Evolutionary conservation across 2,888 invertebrate genomes (phyloP).

Genomic region (Plebejus anna): DNA sequence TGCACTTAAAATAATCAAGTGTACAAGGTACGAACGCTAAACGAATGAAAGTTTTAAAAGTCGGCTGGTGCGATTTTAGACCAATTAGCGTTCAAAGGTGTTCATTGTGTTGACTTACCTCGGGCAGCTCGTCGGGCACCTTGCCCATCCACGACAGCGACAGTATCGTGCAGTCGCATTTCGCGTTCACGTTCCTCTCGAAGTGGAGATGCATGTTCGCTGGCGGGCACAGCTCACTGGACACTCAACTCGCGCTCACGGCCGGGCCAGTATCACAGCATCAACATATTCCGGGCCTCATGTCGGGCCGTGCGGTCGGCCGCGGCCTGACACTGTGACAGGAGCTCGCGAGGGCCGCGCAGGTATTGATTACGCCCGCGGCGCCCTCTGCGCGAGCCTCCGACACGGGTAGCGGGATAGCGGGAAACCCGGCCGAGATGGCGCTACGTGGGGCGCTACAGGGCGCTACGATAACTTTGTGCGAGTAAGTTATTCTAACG

Average conservation of each 20-base stretch:
- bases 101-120: conserved; percentile 81
- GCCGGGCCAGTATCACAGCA: conserved; percentile 31
- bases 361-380: conserved; percentile 69
- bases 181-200: conserved; percentile 94
- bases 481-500: not conserved
- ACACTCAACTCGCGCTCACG: conserved; percentile 44
- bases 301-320: conserved; percentile 34
- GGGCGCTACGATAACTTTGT: conserved; percentile 28
- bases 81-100: conserved; percentile 14
- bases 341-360: conserved; percentile 52
- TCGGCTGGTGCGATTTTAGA: not conserved
- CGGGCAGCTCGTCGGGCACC: conserved; percentile 96
- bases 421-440: conserved; percentile 64
- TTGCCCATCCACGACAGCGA: conserved; percentile 99
- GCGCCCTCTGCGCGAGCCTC: conserved; percentile 55
- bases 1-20: not conserved
- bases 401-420: conserved; percentile 54
- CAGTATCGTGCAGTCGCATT: conserved; percentile 96
- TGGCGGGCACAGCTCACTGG: conserved; percentile 34
- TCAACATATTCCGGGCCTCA: conserved; percentile 48
- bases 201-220: conserved; percentile 95
- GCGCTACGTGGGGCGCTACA: conserved; percentile 47
- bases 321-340: conserved; percentile 57
- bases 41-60: not conserved
- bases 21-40: not conserved